Evolutionary conservation across 2,797 vertebrate species (phyloP).

Genomic region (Uromys caudimaculatus): DNA sequence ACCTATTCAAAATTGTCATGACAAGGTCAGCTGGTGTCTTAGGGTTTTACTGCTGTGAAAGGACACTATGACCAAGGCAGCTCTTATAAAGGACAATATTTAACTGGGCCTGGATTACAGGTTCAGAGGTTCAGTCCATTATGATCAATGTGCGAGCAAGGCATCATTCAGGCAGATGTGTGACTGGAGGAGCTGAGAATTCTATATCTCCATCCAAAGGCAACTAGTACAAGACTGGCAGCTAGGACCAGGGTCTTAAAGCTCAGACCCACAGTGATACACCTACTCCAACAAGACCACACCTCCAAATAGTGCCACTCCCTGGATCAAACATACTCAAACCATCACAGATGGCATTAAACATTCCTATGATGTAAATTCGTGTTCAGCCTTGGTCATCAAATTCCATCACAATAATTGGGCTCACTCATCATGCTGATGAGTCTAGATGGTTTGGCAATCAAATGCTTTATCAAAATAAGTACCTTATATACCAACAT

Average conservation of each 20-base stretch:
- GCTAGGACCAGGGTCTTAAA: neutral
- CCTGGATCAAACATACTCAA: neutral
- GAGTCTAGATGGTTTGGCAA: neutral
- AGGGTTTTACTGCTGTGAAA: neutral
- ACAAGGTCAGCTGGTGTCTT: neutral
- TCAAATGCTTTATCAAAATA: slow-evolving; percentile 26
- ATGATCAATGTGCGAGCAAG: neutral
- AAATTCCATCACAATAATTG: neutral
- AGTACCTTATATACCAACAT: slow-evolving; percentile 5
- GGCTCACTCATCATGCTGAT: neutral
- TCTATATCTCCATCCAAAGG: neutral
- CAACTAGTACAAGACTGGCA: neutral
- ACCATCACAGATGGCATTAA: neutral
- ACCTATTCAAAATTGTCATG: neutral
- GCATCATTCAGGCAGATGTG: neutral
- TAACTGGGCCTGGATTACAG: too few species aligned
- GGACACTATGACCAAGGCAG: neutral
- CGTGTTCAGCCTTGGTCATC: slow-evolving; percentile 12
- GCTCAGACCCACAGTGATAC: neutral
- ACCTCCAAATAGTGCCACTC: neutral
- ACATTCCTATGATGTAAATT: neutral
- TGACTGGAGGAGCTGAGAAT: neutral
- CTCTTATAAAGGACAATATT: too few species aligned
- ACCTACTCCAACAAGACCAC: neutral
- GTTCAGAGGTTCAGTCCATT: neutral